Conservation (phyloP, 1,140 invertebrate species). For the Drosophila dunni region DNA sequence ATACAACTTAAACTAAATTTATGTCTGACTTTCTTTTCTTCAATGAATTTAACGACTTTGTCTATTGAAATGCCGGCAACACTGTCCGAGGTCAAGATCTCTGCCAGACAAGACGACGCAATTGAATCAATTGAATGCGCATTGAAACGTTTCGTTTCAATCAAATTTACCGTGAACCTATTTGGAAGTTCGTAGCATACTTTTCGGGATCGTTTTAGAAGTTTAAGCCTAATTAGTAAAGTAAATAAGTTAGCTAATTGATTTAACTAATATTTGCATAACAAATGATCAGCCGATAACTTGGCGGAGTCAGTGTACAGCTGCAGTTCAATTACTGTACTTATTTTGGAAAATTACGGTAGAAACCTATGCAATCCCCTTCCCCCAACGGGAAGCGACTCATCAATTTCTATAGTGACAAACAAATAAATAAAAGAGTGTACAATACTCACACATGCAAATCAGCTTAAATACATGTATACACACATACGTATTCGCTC, state of each 20-base stretch:
- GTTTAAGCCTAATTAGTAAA: not conserved
- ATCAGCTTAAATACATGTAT: not conserved
- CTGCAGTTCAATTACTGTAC: not conserved
- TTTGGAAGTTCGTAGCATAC: not conserved
- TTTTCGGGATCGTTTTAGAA: not conserved
- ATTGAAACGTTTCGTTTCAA: not conserved
- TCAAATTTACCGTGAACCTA: not conserved
- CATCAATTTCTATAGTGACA: slow-evolving; percentile 31
- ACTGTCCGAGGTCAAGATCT: not conserved
- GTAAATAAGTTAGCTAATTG: no score
- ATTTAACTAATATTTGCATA: not conserved
- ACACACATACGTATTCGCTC: slow-evolving; percentile 13
- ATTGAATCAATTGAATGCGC: not conserved
- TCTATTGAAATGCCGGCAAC: no score
- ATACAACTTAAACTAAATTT: no score
- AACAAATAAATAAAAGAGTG: slow-evolving; percentile 29
- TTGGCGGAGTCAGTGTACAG: not conserved
- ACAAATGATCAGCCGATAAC: not conserved
- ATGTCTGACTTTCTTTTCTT: no score
- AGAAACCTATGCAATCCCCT: not conserved
- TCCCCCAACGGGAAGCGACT: slow-evolving; percentile 12
- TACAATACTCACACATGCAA: not conserved
- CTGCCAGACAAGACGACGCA: not conserved
- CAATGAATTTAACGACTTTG: no score
- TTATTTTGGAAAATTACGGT: slow-evolving; percentile 30